These are phyloP conservation scores for Glareola pratincola DNA, from an alignment of 2,113 vertebrate genomes.

Conservation along the genomic window DNA sequence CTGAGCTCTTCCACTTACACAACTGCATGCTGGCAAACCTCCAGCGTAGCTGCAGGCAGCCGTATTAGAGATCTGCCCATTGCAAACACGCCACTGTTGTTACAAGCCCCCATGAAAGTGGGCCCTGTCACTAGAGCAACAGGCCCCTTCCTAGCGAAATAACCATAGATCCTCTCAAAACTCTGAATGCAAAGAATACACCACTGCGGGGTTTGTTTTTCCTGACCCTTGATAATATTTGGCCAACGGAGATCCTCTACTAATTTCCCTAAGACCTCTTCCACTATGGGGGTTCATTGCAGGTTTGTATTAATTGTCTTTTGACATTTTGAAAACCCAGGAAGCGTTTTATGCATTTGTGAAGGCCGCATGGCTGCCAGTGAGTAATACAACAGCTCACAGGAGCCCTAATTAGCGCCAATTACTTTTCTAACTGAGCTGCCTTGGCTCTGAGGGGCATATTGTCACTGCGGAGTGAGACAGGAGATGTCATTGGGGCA, in stretches of 20 bases:
- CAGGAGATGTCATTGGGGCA: background rate
- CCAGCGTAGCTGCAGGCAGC: background rate
- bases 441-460: background rate
- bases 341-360: background rate
- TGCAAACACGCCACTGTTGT: accelerated
- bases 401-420: background rate
- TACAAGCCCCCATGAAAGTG: background rate
- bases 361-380: background rate
- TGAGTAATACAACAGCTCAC: background rate
- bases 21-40: background rate
- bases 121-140: background rate
- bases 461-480: accelerated
- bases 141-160: background rate
- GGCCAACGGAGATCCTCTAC: background rate
- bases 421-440: background rate
- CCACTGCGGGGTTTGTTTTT: background rate
- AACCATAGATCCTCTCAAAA: background rate
- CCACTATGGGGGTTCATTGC: background rate
- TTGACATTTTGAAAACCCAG: background rate
- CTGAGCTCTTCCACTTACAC: background rate
- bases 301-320: background rate
- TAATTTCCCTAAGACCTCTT: background rate
- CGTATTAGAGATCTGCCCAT: background rate
- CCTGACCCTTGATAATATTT: background rate
- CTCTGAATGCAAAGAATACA: background rate